Conservation (phyloP, 2,797 vertebrate genomes). For the Sebastes itinus region DNA sequence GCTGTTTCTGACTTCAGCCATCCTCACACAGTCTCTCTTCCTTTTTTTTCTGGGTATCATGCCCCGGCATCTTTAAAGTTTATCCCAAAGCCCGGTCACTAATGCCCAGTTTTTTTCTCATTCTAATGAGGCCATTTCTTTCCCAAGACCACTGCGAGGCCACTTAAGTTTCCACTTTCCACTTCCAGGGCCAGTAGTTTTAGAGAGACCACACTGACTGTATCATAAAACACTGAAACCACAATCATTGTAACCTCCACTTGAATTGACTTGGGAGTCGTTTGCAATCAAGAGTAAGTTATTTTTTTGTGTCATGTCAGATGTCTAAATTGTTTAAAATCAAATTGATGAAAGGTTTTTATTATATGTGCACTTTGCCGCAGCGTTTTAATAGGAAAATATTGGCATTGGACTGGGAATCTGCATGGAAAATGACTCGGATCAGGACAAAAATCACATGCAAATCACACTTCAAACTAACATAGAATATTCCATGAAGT, state of each 20-base stretch:
- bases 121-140: neutral
- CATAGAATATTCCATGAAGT: neutral
- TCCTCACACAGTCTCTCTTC: neutral
- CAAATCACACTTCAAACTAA: neutral
- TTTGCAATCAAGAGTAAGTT: neutral
- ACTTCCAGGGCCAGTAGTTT: neutral
- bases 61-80: neutral
- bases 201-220: neutral
- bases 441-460: neutral
- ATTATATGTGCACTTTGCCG: neutral
- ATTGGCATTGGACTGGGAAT: neutral
- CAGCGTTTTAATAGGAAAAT: neutral
- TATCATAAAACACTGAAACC: constrained; percentile 6
- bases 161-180: constrained; percentile 6
- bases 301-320: neutral
- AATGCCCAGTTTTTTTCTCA: neutral
- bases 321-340: neutral
- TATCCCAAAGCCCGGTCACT: neutral
- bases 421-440: neutral
- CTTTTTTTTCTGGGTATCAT: neutral
- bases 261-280: neutral
- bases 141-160: neutral
- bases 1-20: constrained; percentile 7
- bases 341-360: neutral
- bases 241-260: neutral